Evolutionary conservation across 1,140 invertebrate species (phyloP).

Genomic region (Sarcophaga bullata): DNA sequence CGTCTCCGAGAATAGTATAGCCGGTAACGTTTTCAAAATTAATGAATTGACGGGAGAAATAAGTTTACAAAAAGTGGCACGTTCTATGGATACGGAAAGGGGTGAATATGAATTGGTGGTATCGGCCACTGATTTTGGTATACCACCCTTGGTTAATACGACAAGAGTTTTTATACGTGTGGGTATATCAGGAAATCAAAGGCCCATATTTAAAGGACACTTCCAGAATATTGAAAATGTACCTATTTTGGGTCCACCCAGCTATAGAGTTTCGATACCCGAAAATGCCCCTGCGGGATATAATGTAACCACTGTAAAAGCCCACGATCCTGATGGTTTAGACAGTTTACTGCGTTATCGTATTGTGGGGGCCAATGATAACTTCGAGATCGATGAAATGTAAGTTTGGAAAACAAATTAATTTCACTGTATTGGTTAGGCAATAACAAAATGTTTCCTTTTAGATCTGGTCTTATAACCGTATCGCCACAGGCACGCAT

Average conservation of each 20-base stretch:
- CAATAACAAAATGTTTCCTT: conserved; percentile 47
- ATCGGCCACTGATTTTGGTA: conserved; percentile 76
- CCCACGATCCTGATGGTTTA: conserved; percentile 80
- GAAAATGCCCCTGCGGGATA: conserved; percentile 78
- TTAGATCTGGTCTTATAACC: conserved; percentile 76
- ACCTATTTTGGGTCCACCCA: conserved; percentile 70
- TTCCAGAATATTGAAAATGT: conserved; percentile 70
- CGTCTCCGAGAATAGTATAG: conserved; percentile 75
- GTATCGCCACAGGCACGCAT: conserved; percentile 79
- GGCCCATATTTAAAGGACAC: conserved; percentile 79
- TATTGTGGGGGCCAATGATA: conserved; percentile 81
- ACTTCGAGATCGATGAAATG: conserved; percentile 80
- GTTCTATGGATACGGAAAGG: conserved; percentile 76
- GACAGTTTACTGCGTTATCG: conserved; percentile 77
- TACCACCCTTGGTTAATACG: conserved; percentile 74
- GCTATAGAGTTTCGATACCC: conserved; percentile 75
- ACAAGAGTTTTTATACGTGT: conserved; percentile 75
- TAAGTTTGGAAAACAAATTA: conserved; percentile 58
- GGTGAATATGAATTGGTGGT: conserved; percentile 78
- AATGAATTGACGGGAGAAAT: conserved; percentile 78
- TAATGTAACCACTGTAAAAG: conserved; percentile 75
- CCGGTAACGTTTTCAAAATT: conserved; percentile 70
- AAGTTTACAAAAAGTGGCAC: conserved; percentile 71
- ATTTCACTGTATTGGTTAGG: neutral
- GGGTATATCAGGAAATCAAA: conserved; percentile 80